phyloP scores from a whole-genome alignment of 1,140 invertebrate species.

The Drosophila rufa region DNA sequence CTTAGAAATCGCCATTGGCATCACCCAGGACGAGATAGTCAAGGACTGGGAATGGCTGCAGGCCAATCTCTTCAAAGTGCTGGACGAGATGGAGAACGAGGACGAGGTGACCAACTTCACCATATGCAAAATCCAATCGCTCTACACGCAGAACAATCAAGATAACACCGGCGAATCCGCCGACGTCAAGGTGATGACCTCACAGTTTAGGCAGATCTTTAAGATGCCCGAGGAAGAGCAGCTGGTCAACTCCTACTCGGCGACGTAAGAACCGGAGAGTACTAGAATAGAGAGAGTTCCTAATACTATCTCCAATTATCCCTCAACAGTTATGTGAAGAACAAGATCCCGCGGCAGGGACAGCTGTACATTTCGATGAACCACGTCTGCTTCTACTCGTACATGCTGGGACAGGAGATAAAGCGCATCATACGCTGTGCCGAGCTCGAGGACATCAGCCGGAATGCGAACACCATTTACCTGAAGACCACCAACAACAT shows the following conservation, averaged over 20 bases:
- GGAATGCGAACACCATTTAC: conserved; percentile 73
- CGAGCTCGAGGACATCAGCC: conserved; percentile 76
- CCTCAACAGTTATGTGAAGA: conserved; percentile 94
- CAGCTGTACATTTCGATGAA: conserved; percentile 98
- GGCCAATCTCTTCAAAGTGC: conserved; percentile 93
- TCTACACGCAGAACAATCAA: conserved; percentile 78
- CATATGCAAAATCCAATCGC: conserved; percentile 96
- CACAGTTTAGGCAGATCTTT: conserved; percentile 95
- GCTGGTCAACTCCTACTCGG: conserved; percentile 97
- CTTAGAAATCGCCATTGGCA: conserved; percentile 93
- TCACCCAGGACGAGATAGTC: conserved; percentile 94
- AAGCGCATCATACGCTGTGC: conserved; percentile 91
- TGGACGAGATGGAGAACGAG: conserved; percentile 96
- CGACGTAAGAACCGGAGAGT: conserved; percentile 89
- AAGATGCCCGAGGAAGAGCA: conserved; percentile 97
- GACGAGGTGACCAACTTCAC: conserved; percentile 98
- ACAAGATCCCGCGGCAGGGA: conserved; percentile 95
- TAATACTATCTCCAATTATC: neutral
- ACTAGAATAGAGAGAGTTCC: neutral
- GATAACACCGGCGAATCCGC: conserved; percentile 76
- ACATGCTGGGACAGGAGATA: conserved; percentile 95
- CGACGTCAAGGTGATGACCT: conserved; percentile 78
- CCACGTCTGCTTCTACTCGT: conserved; percentile 98
- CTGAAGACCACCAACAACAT: conserved; percentile 81
- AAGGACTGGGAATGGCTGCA: conserved; percentile 98